Percentiles rank a stretch among this genome's conserved stretches.
Conservation (phyloP, 2,797 vertebrate genomes). For the Petrocephalus sullivani region DNA sequence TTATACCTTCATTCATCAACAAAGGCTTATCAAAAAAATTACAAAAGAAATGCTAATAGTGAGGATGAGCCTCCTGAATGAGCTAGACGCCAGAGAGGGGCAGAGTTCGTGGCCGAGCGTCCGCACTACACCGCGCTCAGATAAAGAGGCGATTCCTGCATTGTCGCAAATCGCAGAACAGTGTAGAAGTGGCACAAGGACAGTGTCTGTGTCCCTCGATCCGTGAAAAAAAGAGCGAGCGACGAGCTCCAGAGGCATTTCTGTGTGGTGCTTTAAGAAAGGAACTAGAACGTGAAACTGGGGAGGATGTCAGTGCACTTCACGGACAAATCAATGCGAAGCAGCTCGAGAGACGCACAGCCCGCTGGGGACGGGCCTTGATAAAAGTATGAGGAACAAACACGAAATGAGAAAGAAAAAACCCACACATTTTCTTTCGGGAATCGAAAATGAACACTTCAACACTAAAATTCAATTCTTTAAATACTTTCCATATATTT, state of each 20-base stretch:
- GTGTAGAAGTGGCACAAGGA: neutral
- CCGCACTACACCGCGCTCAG: neutral
- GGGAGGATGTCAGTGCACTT: neutral
- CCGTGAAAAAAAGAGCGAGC: neutral
- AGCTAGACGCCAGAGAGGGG: neutral
- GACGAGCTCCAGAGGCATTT: neutral
- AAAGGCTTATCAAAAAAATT: conserved; percentile 44
- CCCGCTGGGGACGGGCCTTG: neutral
- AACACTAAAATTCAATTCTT: neutral
- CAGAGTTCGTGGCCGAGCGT: neutral
- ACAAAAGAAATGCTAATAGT: neutral
- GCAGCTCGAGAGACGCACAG: neutral
- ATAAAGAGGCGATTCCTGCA: neutral
- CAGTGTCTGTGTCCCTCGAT: neutral
- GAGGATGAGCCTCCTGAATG: neutral
- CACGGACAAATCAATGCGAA: neutral
- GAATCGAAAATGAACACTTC: neutral
- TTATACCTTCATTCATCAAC: conserved; percentile 66
- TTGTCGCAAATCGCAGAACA: neutral
- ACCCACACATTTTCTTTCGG: neutral
- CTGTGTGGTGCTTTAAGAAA: neutral
- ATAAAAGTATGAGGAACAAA: neutral
- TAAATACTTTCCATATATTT: neutral
- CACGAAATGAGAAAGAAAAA: neutral
- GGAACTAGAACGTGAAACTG: neutral